These are phyloP conservation scores for Sebastes iracundus DNA, from an alignment of 2,797 vertebrate species.

Conservation along the genomic window DNA sequence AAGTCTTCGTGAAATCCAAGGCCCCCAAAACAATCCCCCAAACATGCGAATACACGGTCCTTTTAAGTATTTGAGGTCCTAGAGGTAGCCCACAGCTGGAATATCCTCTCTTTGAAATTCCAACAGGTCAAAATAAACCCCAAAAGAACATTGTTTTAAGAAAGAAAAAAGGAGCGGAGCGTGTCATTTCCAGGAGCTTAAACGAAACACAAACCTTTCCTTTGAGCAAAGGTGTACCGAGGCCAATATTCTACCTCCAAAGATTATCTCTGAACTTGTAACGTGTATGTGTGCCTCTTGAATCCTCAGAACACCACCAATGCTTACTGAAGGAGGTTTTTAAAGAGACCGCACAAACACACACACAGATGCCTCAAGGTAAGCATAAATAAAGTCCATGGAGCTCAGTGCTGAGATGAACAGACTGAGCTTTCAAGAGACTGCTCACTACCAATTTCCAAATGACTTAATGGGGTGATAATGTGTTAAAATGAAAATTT, in stretches of 20 bases:
- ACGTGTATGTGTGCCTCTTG: conserved; percentile 22
- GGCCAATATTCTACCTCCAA: conserved; percentile 39
- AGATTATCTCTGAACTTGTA: conserved; percentile 45
- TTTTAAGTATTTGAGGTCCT: conserved; percentile 67
- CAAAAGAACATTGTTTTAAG: conserved; percentile 51
- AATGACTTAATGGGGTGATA: conserved; percentile 74
- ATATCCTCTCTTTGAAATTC: conserved; percentile 58
- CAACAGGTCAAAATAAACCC: conserved; percentile 60
- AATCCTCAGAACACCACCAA: conserved; percentile 27
- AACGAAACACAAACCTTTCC: conserved; percentile 45
- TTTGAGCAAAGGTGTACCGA: conserved; percentile 47
- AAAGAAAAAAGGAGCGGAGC: conserved; percentile 2
- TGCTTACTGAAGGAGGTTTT: conserved; percentile 33
- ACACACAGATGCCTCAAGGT: conserved; percentile 59
- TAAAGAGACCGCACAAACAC: conserved; percentile 43
- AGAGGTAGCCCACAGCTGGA: conserved; percentile 63
- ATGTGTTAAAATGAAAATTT: conserved; percentile 70
- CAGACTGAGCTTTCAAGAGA: conserved; percentile 47
- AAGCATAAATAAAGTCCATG: conserved; percentile 51
- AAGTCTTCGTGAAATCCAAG: conserved; percentile 71
- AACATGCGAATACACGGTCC: conserved; percentile 59
- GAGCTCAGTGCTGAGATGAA: conserved; percentile 35
- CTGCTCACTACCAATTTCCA: conserved; percentile 47
- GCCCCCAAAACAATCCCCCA: conserved; percentile 64
- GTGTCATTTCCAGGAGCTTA: conserved; percentile 37